Conservation (phyloP, 2,888 invertebrate genomes). For the Rhagonycha lutea region DNA sequence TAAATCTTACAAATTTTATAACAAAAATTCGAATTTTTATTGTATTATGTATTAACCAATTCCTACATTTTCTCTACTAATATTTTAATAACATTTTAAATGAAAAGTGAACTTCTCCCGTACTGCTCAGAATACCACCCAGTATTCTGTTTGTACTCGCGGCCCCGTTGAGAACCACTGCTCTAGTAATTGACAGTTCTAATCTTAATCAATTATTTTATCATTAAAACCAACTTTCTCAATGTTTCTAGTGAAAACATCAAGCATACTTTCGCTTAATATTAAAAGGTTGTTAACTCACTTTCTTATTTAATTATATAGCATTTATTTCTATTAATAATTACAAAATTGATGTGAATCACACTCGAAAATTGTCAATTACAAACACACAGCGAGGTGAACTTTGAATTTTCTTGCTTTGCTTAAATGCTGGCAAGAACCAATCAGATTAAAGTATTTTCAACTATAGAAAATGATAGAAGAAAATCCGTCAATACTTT, state of each 20-base stretch:
- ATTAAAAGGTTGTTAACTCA: slow-evolving; percentile 1
- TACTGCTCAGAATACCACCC: rapidly evolving
- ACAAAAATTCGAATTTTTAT: too few relatives aligned
- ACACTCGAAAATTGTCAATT: background rate
- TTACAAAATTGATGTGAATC: background rate
- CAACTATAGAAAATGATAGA: too few relatives aligned
- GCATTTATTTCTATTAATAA: background rate
- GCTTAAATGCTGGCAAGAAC: too few relatives aligned
- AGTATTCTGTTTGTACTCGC: background rate
- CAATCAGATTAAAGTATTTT: too few relatives aligned
- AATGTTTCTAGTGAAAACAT: background rate
- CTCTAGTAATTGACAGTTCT: background rate
- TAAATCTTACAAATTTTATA: too few relatives aligned
- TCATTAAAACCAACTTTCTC: background rate
- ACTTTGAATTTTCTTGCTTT: too few relatives aligned
- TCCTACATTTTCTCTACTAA: too few relatives aligned
- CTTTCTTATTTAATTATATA: background rate
- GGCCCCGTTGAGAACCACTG: background rate
- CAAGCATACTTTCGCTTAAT: background rate
- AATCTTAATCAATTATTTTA: background rate
- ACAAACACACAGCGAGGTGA: too few relatives aligned
- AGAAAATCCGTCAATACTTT: too few relatives aligned
- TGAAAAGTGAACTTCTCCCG: background rate
- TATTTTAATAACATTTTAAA: background rate
- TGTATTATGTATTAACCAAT: too few relatives aligned